These are phyloP conservation scores for Paratrypauchen microcephalus DNA, from an alignment of 2,797 vertebrate genomes.

Conservation along the genomic window DNA sequence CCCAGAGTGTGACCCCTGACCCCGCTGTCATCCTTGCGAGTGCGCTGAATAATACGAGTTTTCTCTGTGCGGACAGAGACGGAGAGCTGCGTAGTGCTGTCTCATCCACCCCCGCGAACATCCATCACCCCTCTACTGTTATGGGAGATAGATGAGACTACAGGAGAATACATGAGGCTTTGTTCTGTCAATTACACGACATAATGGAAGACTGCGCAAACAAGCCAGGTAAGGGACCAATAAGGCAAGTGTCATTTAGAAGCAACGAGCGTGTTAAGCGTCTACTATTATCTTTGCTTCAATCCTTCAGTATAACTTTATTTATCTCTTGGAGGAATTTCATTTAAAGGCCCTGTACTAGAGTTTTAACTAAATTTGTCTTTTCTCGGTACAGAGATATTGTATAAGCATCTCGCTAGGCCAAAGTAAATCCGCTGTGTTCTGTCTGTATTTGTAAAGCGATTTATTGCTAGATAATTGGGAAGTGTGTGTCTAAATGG, in stretches of 20 bases:
- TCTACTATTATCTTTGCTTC: not conserved
- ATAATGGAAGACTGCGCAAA: not conserved
- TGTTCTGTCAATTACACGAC: constrained; percentile 18
- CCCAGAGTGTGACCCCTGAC: not conserved
- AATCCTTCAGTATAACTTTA: too few species aligned
- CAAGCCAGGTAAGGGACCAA: not conserved
- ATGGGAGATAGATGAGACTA: constrained; percentile 45
- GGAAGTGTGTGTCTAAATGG: too few species aligned
- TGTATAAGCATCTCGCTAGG: too few species aligned
- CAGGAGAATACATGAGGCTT: constrained; percentile 34
- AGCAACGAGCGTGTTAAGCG: not conserved
- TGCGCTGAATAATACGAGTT: constrained; percentile 5
- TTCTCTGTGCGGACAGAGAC: constrained; percentile 1
- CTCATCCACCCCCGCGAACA: constrained; percentile 25
- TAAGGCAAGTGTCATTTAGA: not conserved
- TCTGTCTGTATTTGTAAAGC: too few species aligned
- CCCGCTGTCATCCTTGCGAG: not conserved
- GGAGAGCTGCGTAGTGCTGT: constrained; percentile 8
- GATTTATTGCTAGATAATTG: too few species aligned
- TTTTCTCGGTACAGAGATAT: too few species aligned
- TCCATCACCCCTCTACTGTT: constrained; percentile 28
- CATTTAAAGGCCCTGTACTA: too few species aligned
- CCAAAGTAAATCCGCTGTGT: too few species aligned
- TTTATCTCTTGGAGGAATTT: too few species aligned
- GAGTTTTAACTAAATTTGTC: too few species aligned